Conservation (phyloP, 2,888 invertebrate species). For the Melanostoma scalare region DNA sequence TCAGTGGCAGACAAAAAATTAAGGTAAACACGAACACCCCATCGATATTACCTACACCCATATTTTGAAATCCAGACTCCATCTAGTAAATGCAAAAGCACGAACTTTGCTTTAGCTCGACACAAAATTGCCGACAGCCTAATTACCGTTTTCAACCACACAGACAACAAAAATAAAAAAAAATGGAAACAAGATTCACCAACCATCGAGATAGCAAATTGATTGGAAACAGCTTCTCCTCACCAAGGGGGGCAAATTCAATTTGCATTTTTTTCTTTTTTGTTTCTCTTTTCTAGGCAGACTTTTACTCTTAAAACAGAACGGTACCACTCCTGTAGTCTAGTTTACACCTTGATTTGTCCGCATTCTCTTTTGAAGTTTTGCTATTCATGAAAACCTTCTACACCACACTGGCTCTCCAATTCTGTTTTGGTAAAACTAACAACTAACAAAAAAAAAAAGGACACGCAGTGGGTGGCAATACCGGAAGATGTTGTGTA, state of each 20-base stretch:
- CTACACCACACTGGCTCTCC: too few species aligned
- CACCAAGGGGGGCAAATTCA: conserved; percentile 46
- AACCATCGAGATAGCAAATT: conserved; percentile 49
- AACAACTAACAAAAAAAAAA: too few species aligned
- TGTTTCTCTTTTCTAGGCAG: too few species aligned
- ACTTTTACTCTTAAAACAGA: too few species aligned
- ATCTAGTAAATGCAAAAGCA: conserved; percentile 7
- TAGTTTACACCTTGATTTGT: too few species aligned
- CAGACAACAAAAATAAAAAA: background rate
- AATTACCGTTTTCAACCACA: conserved; percentile 42
- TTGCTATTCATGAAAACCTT: too few species aligned
- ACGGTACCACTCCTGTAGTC: too few species aligned
- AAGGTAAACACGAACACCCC: background rate
- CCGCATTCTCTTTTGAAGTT: too few species aligned
- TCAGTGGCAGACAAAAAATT: background rate
- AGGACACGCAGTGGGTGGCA: too few species aligned
- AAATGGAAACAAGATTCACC: background rate
- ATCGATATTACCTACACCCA: background rate
- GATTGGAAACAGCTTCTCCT: conserved; percentile 45
- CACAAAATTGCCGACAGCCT: conserved; percentile 37
- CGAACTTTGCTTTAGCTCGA: conserved; percentile 14
- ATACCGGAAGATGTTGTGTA: too few species aligned
- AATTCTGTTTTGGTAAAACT: too few species aligned
- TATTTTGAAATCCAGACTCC: background rate
- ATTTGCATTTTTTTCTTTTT: conserved; percentile 21